Percentiles rank a stretch among this genome's conserved stretches.
Conservation (phyloP, 1,140 invertebrate genomes). For the Drosophila kanapiae region DNA sequence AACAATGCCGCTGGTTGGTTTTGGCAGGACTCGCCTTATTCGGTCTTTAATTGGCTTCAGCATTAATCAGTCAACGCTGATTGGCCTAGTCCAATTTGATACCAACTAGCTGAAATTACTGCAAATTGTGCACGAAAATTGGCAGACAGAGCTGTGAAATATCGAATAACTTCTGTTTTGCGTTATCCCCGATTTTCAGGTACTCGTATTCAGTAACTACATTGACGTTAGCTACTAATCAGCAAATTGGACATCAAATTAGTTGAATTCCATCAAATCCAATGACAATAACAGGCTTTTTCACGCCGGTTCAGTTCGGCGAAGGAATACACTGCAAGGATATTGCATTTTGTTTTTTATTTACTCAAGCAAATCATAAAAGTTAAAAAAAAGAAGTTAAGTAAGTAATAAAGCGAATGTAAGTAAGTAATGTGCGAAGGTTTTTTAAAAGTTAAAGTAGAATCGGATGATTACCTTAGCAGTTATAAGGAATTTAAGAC, state of each 20-base stretch:
- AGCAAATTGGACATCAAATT: constrained; percentile 1
- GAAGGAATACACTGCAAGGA: not conserved
- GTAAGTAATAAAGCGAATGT: too few species aligned
- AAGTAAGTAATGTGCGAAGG: too few species aligned
- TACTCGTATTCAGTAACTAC: not conserved
- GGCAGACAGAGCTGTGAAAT: not conserved
- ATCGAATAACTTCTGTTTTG: not conserved
- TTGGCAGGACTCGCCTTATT: not conserved
- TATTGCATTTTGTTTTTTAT: fast-evolving
- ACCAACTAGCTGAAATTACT: not conserved
- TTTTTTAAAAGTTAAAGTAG: not conserved
- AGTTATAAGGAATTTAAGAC: not conserved
- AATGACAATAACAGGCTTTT: not conserved
- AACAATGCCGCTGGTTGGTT: constrained; percentile 7
- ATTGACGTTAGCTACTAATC: not conserved
- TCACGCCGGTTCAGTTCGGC: not conserved
- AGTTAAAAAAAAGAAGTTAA: too few species aligned
- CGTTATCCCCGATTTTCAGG: not conserved
- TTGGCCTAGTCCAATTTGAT: not conserved
- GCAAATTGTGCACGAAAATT: not conserved
- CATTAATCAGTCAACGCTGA: not conserved
- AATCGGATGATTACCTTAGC: not conserved
- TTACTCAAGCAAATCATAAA: too few species aligned
- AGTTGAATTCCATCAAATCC: not conserved
- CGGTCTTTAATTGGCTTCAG: not conserved